Conservation (phyloP, 2,888 invertebrate genomes). For the Brachyptera putata region DNA sequence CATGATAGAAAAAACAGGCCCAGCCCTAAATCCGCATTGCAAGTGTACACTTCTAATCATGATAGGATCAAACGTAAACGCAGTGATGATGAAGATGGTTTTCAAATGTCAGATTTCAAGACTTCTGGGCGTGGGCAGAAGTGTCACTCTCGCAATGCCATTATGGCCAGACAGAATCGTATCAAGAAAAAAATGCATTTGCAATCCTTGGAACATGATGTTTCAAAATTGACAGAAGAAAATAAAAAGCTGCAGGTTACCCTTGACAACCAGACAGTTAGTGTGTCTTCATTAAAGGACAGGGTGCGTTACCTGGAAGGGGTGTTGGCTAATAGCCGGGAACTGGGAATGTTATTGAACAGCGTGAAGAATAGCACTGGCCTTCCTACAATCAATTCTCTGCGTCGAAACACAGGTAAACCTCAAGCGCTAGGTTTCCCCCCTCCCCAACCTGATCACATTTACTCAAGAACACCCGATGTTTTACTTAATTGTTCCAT, state of each 20-base stretch:
- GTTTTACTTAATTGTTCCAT: neutral
- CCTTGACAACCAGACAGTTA: slow-evolving; percentile 48
- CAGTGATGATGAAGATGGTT: neutral
- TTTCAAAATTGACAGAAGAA: slow-evolving; percentile 45
- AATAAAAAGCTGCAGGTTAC: slow-evolving; percentile 49
- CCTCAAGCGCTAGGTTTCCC: neutral
- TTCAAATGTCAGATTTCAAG: neutral
- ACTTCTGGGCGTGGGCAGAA: neutral
- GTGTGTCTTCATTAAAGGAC: slow-evolving; percentile 48
- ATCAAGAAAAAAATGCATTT: slow-evolving; percentile 58
- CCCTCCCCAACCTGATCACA: slow-evolving; percentile 13
- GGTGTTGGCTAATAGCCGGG: slow-evolving; percentile 52
- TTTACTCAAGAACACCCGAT: slow-evolving; percentile 2
- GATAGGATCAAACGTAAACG: neutral
- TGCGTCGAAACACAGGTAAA: neutral
- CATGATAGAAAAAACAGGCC: no score
- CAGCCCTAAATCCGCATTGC: no score
- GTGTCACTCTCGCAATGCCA: slow-evolving; percentile 51
- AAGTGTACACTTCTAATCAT: no score
- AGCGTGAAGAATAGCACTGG: slow-evolving; percentile 40
- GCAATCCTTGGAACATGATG: slow-evolving; percentile 51
- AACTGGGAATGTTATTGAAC: slow-evolving; percentile 50
- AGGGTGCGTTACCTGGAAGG: slow-evolving; percentile 54
- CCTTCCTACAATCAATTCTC: slow-evolving; percentile 6
- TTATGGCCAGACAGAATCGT: slow-evolving; percentile 59